Conservation (phyloP, 2,113 vertebrate species). For the Tragelaphus imberbis region DNA sequence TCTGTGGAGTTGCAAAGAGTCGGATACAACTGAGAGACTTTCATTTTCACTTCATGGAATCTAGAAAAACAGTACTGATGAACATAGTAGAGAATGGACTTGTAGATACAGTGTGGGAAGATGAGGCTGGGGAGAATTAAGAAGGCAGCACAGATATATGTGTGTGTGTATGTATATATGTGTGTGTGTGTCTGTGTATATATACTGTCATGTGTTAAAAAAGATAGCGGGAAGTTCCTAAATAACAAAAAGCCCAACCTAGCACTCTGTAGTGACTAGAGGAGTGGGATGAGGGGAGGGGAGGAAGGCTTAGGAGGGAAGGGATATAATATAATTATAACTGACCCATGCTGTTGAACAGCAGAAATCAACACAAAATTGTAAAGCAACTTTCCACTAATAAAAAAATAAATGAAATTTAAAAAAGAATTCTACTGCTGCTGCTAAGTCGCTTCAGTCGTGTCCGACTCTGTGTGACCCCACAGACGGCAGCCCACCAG, state of each 20-base stretch:
- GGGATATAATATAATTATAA: not conserved
- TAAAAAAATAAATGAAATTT: not conserved
- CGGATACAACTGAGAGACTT: rapidly evolving
- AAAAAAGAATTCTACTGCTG: not conserved
- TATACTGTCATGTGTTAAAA: not conserved
- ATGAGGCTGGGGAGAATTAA: not conserved
- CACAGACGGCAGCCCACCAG: too few species aligned
- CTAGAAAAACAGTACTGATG: not conserved
- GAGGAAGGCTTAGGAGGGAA: not conserved
- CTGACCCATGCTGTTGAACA: not conserved
- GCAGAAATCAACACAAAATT: not conserved
- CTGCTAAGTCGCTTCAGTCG: too few species aligned
- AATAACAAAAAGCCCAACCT: not conserved
- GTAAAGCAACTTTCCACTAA: not conserved
- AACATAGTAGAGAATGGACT: not conserved
- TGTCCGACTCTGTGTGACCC: too few species aligned
- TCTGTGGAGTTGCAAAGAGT: too few species aligned
- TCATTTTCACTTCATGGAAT: not conserved
- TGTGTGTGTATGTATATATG: rapidly evolving
- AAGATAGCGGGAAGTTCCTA: not conserved
- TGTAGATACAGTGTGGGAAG: not conserved
- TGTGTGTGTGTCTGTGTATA: not conserved
- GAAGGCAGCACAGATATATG: not conserved
- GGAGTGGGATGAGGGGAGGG: not conserved
- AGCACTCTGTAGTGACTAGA: not conserved